Evolutionary conservation across 2,888 invertebrate genomes (phyloP), one percentile per base, ranked within the genome.

Genomic region (Patella depressa): DNA sequence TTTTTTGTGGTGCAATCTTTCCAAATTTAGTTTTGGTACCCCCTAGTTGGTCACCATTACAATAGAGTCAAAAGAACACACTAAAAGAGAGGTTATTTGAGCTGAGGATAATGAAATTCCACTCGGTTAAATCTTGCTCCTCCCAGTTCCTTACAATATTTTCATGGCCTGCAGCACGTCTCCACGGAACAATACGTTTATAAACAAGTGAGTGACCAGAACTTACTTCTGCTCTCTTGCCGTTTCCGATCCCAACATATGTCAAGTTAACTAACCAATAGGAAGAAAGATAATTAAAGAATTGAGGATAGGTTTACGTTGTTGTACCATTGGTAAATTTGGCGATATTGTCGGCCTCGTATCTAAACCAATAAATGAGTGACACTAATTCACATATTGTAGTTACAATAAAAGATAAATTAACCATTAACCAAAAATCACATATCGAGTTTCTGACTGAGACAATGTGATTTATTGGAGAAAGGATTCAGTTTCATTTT

Each of bases 311-410:
- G 65, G 65, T 65, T 65, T 65, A 65, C 65, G 24, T 65, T 45
- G 45, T 45, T 45, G 45, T 45, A 45, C 45, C 45, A 9, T 45
- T 9, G 45, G 45, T 45, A 45, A 45, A 45, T 45, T 45, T 45
- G 45, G 45, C 45, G 45, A 45, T 45, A 9, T 45, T 45, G 45
- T 9, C 7, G 45, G 45, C 45, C 9, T 45, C 7, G 45, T 45
- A 45, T 45, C 7, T 45, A 45, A 45, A 45, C 45, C 45, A 45
- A 45, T 45, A 45, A 45, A 45, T 45, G 24, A 12, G 65, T 65
- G 65, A 65, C 65, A 65, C 65, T 65, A 65, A 65, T 65, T 65
- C 65, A 24, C 19, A 65, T 65, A 65, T 65, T 65, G 65, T 65
- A 24, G 19, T 24, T 11, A 65, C 65, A 65, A 65, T 65, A 65